Evolutionary conservation across 2,113 vertebrate species (phyloP).

Genomic region (Sterrhoptilus dennistouni): DNA sequence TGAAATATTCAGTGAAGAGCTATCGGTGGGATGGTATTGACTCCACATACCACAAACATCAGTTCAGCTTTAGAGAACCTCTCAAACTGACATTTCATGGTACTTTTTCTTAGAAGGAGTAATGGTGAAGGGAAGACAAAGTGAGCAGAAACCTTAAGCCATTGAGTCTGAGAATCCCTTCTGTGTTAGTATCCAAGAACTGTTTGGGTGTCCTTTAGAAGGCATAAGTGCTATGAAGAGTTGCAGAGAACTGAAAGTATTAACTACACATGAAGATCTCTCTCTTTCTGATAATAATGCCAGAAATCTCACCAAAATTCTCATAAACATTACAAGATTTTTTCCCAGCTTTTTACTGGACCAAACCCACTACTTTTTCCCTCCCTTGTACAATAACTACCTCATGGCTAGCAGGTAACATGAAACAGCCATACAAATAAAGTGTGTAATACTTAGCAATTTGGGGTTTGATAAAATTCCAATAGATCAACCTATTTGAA

Average conservation of each 20-base stretch:
- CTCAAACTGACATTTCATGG: neutral
- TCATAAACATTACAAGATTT: neutral
- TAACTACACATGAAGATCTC: neutral
- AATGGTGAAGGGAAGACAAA: neutral
- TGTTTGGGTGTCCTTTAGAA: neutral
- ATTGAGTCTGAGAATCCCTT: neutral
- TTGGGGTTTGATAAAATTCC: neutral
- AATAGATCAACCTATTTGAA: neutral
- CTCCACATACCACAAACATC: neutral
- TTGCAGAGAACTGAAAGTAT: neutral
- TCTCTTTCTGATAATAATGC: neutral
- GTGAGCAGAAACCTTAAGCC: neutral
- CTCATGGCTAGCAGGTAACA: neutral
- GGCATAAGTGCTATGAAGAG: neutral
- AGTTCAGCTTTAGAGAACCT: neutral
- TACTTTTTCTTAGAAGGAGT: neutral
- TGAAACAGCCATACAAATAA: neutral
- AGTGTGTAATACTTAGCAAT: neutral
- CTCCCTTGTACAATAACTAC: neutral
- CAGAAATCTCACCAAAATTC: neutral
- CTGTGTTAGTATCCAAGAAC: neutral
- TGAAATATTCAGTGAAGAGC: neutral
- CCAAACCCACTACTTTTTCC: neutral
- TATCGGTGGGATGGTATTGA: neutral
- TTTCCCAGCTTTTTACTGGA: neutral